Evolutionary conservation across 2,888 invertebrate species (phyloP), one percentile per base, ranked within the genome.

Genomic region (Tiliacea aurago): DNA sequence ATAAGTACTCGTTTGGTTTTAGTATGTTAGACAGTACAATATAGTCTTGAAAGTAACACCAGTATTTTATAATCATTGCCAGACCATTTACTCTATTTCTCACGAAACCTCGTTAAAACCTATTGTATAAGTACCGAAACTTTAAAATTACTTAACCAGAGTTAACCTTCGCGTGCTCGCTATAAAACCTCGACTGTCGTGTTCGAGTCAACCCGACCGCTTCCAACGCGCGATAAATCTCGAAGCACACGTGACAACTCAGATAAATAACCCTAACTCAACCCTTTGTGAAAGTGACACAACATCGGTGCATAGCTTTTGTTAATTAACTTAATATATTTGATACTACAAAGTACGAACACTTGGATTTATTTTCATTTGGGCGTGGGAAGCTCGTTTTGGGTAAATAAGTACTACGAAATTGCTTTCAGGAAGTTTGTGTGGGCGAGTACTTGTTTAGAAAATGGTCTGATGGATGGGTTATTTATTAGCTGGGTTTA

Each of bases 171-270:
- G 77, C 64, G 51, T 65, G 62, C 64, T 67, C 51, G 72, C 70
- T 67, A 66, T 75, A 79, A 86, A 88, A 86, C 82, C 86, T 84
- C 84, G 64, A 58, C 81, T 85, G 83, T 84, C 85, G 84, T 83
- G 86, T 86, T 66, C 51, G 55, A 77, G 70, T 78, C 84, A 80
- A 80, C 83, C 88, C 84, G 74, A 70, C 78, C 69, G 76, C 72
- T 76, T 69, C 76, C 62, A 81, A 85, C 83, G 79, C 83, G 89
- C 90, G 89, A 93, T 93, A 93, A 92, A 93, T 93, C 92, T 85
- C 74, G 81, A 80, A 88, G 85, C 86, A 90, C 88, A 90, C 93
- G 92, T 92, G 93, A 92, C 93, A 90, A 84, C 89, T 87, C 85
- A 90, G 89, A 92, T 93, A 93, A 92, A 93, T 92, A 92, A 87